phyloP scores from a whole-genome alignment of 2,113 vertebrate species.

The Mirza zaza region DNA sequence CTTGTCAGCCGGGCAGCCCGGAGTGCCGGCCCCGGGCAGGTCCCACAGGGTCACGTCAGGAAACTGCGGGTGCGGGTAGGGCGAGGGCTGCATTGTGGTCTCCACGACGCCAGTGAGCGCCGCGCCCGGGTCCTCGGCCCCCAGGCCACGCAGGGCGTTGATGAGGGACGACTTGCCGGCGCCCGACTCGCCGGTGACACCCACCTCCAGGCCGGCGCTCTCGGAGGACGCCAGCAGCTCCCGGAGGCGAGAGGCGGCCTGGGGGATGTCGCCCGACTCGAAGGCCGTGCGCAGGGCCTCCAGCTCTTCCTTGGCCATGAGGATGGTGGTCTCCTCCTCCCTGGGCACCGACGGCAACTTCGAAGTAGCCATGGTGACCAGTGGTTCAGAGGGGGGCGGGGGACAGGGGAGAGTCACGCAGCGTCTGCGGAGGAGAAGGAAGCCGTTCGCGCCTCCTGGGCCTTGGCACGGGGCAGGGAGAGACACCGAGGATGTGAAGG shows the following conservation, averaged over 20 bases:
- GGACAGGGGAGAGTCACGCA: background rate
- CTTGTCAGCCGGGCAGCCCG: conserved; percentile 76
- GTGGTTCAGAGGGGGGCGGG: background rate
- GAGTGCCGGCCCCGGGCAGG: conserved; percentile 84
- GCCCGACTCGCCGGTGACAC: conserved; percentile 83
- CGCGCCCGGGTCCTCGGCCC: conserved; percentile 78
- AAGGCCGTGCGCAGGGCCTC: conserved; percentile 71
- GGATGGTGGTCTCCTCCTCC: conserved; percentile 67
- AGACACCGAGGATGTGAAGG: background rate
- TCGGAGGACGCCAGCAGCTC: conserved; percentile 67
- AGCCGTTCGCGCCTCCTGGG: background rate
- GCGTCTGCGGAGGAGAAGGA: conserved; percentile 31
- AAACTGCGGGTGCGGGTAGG: conserved; percentile 80
- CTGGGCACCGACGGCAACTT: background rate
- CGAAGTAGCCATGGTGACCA: conserved; percentile 60
- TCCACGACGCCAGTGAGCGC: conserved; percentile 83
- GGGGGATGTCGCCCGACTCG: conserved; percentile 63
- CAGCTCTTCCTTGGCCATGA: conserved; percentile 73
- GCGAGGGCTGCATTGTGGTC: conserved; percentile 77
- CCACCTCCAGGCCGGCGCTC: conserved; percentile 78
- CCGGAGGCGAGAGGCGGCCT: conserved; percentile 62
- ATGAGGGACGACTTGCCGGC: conserved; percentile 86
- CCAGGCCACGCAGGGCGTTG: conserved; percentile 83
- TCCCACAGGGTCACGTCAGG: conserved; percentile 83
- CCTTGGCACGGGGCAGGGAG: background rate